These are phyloP conservation scores for Anoura caudifer DNA, from an alignment of 2,113 vertebrate genomes.

Conservation along the genomic window DNA sequence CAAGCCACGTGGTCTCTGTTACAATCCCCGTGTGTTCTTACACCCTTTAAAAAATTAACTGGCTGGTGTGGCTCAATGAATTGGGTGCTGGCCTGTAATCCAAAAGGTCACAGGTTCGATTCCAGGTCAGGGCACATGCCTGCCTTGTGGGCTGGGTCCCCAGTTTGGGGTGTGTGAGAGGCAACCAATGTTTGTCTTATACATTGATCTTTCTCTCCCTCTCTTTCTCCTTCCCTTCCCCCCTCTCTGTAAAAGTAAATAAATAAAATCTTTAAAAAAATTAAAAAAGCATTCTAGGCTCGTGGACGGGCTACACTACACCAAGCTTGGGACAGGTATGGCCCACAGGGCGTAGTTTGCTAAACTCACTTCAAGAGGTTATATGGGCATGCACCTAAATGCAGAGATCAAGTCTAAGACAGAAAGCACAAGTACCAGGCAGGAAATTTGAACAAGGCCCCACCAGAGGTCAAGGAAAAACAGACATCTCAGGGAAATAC, in stretches of 20 bases:
- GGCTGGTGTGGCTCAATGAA: too few species aligned
- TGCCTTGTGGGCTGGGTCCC: too few species aligned
- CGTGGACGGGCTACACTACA: not conserved
- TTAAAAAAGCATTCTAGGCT: not conserved
- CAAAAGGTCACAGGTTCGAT: too few species aligned
- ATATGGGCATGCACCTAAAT: fast-evolving
- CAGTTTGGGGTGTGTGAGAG: too few species aligned
- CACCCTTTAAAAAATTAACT: not conserved
- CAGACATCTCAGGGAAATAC: not conserved
- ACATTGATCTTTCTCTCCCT: too few species aligned
- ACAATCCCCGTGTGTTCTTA: not conserved
- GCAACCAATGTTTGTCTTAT: too few species aligned
- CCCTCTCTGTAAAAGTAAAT: too few species aligned
- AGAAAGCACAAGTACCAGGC: not conserved
- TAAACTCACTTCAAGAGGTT: not conserved
- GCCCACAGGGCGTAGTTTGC: not conserved
- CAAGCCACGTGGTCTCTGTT: not conserved
- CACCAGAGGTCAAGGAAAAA: not conserved
- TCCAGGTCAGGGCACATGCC: too few species aligned
- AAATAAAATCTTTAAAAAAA: not conserved
- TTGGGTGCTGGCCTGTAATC: too few species aligned
- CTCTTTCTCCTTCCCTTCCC: too few species aligned
- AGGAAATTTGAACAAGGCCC: not conserved
- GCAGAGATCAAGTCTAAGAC: not conserved
- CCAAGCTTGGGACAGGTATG: not conserved